A percentile compares a stretch with the other conserved stretches of the same genome.
Evolutionary conservation across 2,113 vertebrate species (phyloP).

Genomic region (Apus apus): DNA sequence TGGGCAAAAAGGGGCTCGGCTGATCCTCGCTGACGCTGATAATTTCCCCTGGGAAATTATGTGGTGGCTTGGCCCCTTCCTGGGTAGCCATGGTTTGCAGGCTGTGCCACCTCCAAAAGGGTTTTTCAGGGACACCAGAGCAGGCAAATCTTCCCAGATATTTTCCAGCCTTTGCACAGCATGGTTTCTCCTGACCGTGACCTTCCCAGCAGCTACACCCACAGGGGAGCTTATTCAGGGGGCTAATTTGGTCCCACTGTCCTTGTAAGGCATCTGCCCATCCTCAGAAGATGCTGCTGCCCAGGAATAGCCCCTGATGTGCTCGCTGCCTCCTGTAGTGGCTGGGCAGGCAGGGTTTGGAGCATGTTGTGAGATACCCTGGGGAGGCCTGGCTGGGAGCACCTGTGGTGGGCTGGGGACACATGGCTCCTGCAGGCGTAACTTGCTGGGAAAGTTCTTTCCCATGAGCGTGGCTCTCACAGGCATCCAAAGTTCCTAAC

Average conservation of each 20-base stretch:
- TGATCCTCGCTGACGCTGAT: fast-evolving
- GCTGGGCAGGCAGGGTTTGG: background rate
- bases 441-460: background rate
- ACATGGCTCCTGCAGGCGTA: fast-evolving
- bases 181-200: background rate
- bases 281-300: background rate
- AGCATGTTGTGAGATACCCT: background rate
- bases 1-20: background rate
- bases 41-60: background rate
- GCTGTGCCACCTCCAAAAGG: background rate
- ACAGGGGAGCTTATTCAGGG: background rate
- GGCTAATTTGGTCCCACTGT: fast-evolving
- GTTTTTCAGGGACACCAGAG: background rate
- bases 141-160: background rate
- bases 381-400: fast-evolving
- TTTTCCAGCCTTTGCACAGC: background rate
- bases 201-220: slow-evolving; percentile 45
- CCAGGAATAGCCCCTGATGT: background rate
- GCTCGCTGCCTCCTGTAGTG: fast-evolving
- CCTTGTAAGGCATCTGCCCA: background rate
- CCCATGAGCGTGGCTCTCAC: fast-evolving
- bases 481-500: background rate
- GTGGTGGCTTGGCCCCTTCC: background rate
- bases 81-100: background rate
- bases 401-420: background rate